Conservation (phyloP, 2,888 invertebrate species). For the Empis stercorea region DNA sequence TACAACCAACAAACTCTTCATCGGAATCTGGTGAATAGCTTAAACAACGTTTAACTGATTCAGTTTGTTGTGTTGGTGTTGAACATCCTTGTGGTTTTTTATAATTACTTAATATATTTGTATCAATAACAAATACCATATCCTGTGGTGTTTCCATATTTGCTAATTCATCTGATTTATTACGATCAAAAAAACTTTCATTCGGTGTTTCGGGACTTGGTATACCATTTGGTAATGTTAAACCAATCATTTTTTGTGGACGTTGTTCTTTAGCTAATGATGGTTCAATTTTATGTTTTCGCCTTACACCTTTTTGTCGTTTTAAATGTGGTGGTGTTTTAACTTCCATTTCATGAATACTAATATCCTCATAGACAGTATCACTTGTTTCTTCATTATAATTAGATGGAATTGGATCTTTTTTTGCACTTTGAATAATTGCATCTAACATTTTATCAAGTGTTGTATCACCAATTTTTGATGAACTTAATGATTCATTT, state of each 20-base stretch:
- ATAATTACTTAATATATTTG: slow-evolving; percentile 1
- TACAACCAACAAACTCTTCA: slow-evolving; percentile 36
- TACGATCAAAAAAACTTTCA: slow-evolving; percentile 8
- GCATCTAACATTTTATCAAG: slow-evolving; percentile 35
- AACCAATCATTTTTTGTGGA: slow-evolving; percentile 14
- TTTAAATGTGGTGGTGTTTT: slow-evolving; percentile 32
- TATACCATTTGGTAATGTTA: slow-evolving; percentile 29
- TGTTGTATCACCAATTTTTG: slow-evolving; percentile 33
- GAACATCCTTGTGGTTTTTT: slow-evolving; percentile 39
- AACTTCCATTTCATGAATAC: slow-evolving; percentile 35
- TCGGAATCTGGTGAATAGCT: slow-evolving; percentile 47
- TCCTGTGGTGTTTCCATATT: slow-evolving; percentile 19
- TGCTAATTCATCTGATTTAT: slow-evolving; percentile 12
- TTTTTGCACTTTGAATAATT: slow-evolving; percentile 33
- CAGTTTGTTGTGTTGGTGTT: slow-evolving; percentile 36
- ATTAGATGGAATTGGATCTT: slow-evolving; percentile 17
- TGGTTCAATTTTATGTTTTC: slow-evolving; percentile 13
- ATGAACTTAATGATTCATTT: slow-evolving; percentile 26
- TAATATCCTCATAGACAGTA: slow-evolving; percentile 15
- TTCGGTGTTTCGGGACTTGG: slow-evolving; percentile 28
- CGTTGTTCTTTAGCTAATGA: background rate
- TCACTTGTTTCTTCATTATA: background rate
- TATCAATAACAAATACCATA: slow-evolving; percentile 31
- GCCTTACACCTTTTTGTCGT: slow-evolving; percentile 31
- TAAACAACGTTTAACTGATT: slow-evolving; percentile 43